These are phyloP conservation scores for Hyphantria cunea DNA, from an alignment of 1,140 invertebrate species.

Conservation along the genomic window DNA sequence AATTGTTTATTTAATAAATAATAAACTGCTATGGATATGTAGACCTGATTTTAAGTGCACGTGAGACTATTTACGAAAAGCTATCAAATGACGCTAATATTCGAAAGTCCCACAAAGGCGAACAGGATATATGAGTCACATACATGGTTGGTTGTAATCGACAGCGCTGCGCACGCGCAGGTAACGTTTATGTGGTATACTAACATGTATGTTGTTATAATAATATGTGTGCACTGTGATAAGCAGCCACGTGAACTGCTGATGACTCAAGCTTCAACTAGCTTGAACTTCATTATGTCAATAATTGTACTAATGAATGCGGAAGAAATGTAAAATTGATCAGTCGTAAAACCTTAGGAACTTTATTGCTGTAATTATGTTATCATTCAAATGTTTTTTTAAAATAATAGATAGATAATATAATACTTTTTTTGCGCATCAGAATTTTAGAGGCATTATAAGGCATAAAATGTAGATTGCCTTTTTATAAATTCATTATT, in stretches of 20 bases:
- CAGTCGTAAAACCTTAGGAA: no score
- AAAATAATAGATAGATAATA: no score
- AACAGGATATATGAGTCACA: constrained; percentile 72
- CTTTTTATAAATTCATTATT: no score
- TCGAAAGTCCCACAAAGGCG: constrained; percentile 66
- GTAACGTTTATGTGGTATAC: constrained; percentile 47
- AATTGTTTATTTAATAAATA: no score
- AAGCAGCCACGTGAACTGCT: constrained; percentile 65
- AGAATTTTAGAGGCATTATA: no score
- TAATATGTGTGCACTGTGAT: constrained; percentile 53
- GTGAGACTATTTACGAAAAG: constrained; percentile 10
- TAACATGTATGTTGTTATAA: constrained; percentile 48
- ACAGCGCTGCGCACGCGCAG: constrained; percentile 56
- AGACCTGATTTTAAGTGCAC: no score
- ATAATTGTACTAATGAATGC: constrained; percentile 23
- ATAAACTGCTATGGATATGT: no score
- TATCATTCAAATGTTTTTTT: no score
- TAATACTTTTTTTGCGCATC: no score
- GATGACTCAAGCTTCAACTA: constrained; percentile 51
- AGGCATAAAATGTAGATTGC: no score
- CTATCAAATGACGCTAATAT: constrained; percentile 41
- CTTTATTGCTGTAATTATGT: no score
- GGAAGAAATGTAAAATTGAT: constrained; percentile 17
- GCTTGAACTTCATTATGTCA: constrained; percentile 14
- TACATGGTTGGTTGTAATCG: constrained; percentile 47